A percentile compares a stretch with the other conserved stretches of the same genome.
Conservation (phyloP, 2,113 vertebrate species). For the Pipra filicauda region DNA sequence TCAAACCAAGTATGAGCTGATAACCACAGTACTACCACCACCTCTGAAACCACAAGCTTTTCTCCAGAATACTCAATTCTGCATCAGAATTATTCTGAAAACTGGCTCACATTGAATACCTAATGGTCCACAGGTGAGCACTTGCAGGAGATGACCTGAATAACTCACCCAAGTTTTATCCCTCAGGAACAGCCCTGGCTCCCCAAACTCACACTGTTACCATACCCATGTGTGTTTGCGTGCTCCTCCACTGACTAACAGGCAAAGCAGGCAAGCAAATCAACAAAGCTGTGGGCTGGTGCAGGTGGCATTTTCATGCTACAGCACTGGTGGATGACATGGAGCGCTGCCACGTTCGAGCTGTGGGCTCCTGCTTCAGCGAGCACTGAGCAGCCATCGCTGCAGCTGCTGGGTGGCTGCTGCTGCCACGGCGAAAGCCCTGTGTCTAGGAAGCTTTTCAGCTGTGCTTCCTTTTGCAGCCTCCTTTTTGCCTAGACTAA, state of each 20-base stretch:
- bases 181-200: background rate
- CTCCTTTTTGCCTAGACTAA: background rate
- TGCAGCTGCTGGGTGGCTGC: conserved; percentile 21
- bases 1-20: background rate
- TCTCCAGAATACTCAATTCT: background rate
- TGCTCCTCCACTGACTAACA: background rate
- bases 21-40: background rate
- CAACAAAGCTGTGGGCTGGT: background rate
- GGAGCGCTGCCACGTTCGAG: background rate
- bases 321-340: background rate
- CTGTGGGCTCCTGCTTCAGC: background rate
- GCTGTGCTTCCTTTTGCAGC: conserved; percentile 10
- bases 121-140: background rate
- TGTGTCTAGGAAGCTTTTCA: conserved; percentile 2
- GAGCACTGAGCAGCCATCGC: background rate
- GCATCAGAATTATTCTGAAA: background rate
- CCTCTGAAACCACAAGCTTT: background rate
- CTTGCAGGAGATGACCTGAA: background rate
- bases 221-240: fast-evolving
- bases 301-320: background rate
- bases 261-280: background rate
- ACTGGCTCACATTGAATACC: background rate
- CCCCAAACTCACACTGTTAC: background rate
- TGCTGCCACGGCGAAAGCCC: conserved; percentile 4
- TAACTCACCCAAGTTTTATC: fast-evolving